Conservation (phyloP, 23 tunicate genomes). For the Styela plicata region DNA sequence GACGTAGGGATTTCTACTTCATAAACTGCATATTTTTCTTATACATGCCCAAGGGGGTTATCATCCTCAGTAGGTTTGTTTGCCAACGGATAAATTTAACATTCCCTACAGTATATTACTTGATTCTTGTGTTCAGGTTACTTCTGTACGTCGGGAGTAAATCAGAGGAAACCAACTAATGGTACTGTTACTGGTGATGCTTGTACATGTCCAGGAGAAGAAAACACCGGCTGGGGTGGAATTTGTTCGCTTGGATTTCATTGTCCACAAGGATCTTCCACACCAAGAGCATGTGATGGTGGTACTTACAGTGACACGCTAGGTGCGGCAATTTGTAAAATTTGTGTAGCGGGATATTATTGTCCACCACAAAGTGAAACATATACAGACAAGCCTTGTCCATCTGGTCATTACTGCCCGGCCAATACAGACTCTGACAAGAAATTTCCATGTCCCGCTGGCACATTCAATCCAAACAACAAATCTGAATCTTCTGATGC, state of each 20-base stretch:
- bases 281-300: conserved; percentile 46
- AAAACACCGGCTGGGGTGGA: conserved; percentile 73
- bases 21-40: no score
- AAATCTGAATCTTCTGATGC: conserved; percentile 25
- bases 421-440: conserved; percentile 23
- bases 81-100: no score
- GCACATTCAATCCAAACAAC: conserved; percentile 58
- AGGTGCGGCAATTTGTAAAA: conserved; percentile 42
- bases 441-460: conserved; percentile 62
- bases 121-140: conserved; percentile 39
- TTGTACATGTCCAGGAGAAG: conserved; percentile 63
- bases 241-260: conserved; percentile 78
- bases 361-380: conserved; percentile 57
- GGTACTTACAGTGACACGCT: conserved; percentile 55
- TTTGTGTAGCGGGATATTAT: conserved; percentile 61
- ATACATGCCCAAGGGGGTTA: no score
- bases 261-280: conserved; percentile 51
- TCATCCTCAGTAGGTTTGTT: no score
- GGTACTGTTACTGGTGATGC: conserved; percentile 59
- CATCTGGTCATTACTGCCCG: conserved; percentile 90
- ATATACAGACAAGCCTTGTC: conserved; percentile 57
- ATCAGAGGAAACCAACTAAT: conserved; percentile 64
- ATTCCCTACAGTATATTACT: no score
- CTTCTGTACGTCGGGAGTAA: conserved; percentile 82
- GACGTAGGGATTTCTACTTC: no score